phyloP scores from a whole-genome alignment of 2,888 invertebrate species.

The Amphipoea lucens region DNA sequence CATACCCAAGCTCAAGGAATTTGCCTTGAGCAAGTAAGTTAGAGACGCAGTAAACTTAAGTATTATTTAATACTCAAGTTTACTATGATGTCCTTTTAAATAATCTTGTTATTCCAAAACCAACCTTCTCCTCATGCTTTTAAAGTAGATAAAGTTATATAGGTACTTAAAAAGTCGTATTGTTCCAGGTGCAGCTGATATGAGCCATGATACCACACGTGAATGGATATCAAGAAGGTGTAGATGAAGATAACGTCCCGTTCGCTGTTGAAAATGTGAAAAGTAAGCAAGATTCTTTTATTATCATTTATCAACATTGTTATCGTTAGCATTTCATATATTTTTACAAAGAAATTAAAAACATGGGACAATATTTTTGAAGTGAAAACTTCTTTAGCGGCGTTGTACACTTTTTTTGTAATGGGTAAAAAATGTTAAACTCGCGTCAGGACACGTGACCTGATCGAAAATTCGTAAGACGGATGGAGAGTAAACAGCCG shows the following conservation, averaged over 20 bases:
- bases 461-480: no score
- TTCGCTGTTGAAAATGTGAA: constrained; percentile 69
- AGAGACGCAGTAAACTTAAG: no score
- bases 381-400: no score
- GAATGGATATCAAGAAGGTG: constrained; percentile 70
- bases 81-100: background rate
- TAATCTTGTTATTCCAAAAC: background rate
- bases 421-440: no score
- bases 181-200: constrained; percentile 41
- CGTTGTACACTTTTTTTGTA: no score
- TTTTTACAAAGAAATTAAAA: background rate
- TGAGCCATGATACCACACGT: constrained; percentile 80
- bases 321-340: background rate
- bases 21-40: no score
- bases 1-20: background rate
- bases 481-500: no score
- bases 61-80: background rate
- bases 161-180: constrained; percentile 3
- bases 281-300: constrained; percentile 65
- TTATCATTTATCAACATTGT: background rate
- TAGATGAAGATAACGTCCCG: constrained; percentile 71
- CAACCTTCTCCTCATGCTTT: rapidly evolving
- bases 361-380: no score
- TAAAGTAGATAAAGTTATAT: constrained; percentile 17
- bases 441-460: no score